Base-by-base conservation (phyloP, 2,797 vertebrate genomes). In the Alca torda region DNA sequence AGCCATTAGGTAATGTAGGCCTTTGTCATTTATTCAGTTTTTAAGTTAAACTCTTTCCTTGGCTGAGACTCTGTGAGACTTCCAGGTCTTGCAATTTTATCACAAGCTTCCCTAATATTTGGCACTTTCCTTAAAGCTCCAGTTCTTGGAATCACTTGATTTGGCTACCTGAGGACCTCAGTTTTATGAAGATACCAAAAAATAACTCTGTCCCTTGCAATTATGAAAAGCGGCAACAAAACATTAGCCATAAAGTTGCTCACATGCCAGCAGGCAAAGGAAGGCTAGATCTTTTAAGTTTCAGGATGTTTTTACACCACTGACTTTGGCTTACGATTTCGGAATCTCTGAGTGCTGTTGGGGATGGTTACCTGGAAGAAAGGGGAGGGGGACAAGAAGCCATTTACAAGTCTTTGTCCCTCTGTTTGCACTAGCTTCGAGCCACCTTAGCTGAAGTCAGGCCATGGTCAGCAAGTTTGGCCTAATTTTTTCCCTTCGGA, bases 21-120 rank as follows among this genome's bases (percentile, higher is more conserved):
- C 41, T 96, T 68, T 73, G 87, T 86, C 72, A 81, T 94, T 96
- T 80, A 65, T 74, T 95, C 30, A 21, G 30, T 95, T 96, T 97
- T 91, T 78, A 91, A 75, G 92, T 69, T 51, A 73, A 87, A 73
- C 14, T 70, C 59, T 59, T 35, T 76, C 56, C 84, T 56, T 12
- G 28, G 19, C 25, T 64, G 60, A 92, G 63, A 35, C 4, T 87
- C 68, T 60, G 14, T 56, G 57, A 94, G 50, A 78, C 41, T 87
- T 82, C 37, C 45, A 59, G 46, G 39, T 78, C 35, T 35, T 78
- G 28, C 10, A 59, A n/a, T 86, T 92, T 86, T 80, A 54, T 68
- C 45, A 16, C 57, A 63, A 75, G 37, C 21, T 82, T 82, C 41
- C 19, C 11, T 59, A 33, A 45, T 45, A 76, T 28, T 81, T 93